Evolutionary conservation across 2,113 vertebrate genomes (phyloP), one percentile per base, ranked within the genome.

Genomic region (Erpornis zantholeuca): DNA sequence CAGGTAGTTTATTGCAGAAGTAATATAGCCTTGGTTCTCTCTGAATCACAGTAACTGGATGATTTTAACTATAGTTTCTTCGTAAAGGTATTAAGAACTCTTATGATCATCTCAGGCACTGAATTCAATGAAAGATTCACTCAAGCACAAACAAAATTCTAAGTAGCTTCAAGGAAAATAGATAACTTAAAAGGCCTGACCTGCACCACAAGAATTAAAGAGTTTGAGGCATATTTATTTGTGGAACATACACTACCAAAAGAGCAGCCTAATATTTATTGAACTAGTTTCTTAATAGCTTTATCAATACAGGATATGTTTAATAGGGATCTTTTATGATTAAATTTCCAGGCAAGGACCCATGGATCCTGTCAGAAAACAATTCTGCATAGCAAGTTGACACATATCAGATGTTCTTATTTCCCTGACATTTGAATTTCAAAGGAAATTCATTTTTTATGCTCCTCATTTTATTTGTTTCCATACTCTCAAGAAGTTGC

Each of bases 91-190:
- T 54, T 75, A 81, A 84, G 38, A 76, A 92, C 90, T 13, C 11
- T 63, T 77, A n/a, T 71, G 16, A 47, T 63, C 29, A 81, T 86
- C 38, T 68, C n/a, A n/a, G 36, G 44, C 56, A 60, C 9, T 64
- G 65, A 92, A 90, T 90, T 66, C n/a, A 88, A 25, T 52, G 56
- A 54, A 81, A 69, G 44, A 60, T 68, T 88, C 11, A 16, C 60
- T 84, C 47, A 47, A 68, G 28, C 38, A 52, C 27, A 81, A 36
- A 52, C 7, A 47, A 45, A 90, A 88, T 75, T 80, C 54, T 54
- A 80, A 88, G 42, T 16, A 69, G 38, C 45, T 93, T 47, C 50
- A 70, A 83, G 38, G n/a, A 73, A 86, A 94, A 94, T 8, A 73
- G 31, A 17, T 83, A 83, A 85, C 10, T 91, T 79, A 15, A 50